Conservation (phyloP, 2,888 invertebrate genomes). For the Autographa gamma region DNA sequence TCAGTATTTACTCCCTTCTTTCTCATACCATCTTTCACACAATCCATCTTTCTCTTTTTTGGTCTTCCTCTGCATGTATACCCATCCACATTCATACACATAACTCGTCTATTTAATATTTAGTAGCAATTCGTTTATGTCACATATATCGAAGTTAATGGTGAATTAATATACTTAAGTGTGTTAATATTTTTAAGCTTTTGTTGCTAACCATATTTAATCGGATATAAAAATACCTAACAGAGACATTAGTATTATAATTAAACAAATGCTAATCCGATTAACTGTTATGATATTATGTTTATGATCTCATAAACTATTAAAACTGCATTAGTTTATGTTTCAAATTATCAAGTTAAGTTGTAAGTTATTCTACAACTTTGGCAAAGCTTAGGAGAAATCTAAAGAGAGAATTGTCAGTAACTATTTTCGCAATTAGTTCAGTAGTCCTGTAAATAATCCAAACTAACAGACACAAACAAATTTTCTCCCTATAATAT, state of each 20-base stretch:
- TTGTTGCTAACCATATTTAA: slow-evolving; percentile 40
- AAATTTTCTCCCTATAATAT: too few species aligned
- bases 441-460: too few species aligned
- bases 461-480: too few species aligned
- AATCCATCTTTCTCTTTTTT: too few species aligned
- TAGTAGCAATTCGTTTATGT: background rate
- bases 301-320: slow-evolving; percentile 43
- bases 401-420: too few species aligned
- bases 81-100: too few species aligned
- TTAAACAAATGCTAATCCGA: slow-evolving; percentile 50
- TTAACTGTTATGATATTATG: slow-evolving; percentile 45
- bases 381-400: background rate
- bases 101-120: too few species aligned
- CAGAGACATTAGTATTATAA: slow-evolving; percentile 47
- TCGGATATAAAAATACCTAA: slow-evolving; percentile 53
- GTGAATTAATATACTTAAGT: too few species aligned
- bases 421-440: too few species aligned
- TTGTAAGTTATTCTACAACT: background rate
- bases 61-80: too few species aligned
- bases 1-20: too few species aligned
- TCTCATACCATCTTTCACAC: too few species aligned
- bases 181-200: background rate
- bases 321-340: slow-evolving; percentile 26
- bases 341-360: background rate
- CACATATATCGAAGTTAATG: background rate